Evolutionary conservation across 2,888 invertebrate species (phyloP).

Genomic region (Perizoma flavofasciatum): DNA sequence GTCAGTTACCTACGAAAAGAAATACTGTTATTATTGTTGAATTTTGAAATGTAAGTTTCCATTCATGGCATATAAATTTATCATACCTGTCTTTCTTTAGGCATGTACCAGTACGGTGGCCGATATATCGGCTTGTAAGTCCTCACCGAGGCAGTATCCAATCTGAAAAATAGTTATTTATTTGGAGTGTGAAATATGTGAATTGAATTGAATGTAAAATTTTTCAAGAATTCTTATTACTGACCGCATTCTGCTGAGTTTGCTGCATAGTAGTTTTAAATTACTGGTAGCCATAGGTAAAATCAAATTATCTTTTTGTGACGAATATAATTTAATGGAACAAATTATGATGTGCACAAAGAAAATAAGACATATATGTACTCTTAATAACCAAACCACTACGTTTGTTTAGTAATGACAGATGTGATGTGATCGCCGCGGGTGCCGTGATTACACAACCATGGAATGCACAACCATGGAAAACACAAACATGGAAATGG

Average conservation of each 20-base stretch:
- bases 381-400: no score
- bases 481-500: no score
- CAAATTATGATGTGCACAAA: no score
- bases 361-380: no score
- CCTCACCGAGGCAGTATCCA: slow-evolving; percentile 54
- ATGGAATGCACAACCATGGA: no score
- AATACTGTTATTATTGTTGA: slow-evolving; percentile 2
- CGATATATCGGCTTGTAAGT: slow-evolving; percentile 79
- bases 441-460: no score
- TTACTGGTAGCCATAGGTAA: slow-evolving; percentile 50
- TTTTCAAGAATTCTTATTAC: slow-evolving; percentile 13
- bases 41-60: slow-evolving; percentile 11
- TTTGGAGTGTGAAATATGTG: background rate
- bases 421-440: no score
- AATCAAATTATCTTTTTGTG: background rate
- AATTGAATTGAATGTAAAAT: background rate
- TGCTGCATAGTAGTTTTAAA: slow-evolving; percentile 57
- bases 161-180: slow-evolving; percentile 50
- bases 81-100: slow-evolving; percentile 86
- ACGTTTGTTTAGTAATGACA: no score
- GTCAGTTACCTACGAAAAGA: slow-evolving; percentile 81
- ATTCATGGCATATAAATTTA: background rate
- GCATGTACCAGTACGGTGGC: slow-evolving; percentile 89
- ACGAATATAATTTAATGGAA: no score
- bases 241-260: slow-evolving; percentile 63